These are phyloP conservation scores for Rhimphoctona megacephalus DNA, from an alignment of 2,888 invertebrate species.

Conservation along the genomic window DNA sequence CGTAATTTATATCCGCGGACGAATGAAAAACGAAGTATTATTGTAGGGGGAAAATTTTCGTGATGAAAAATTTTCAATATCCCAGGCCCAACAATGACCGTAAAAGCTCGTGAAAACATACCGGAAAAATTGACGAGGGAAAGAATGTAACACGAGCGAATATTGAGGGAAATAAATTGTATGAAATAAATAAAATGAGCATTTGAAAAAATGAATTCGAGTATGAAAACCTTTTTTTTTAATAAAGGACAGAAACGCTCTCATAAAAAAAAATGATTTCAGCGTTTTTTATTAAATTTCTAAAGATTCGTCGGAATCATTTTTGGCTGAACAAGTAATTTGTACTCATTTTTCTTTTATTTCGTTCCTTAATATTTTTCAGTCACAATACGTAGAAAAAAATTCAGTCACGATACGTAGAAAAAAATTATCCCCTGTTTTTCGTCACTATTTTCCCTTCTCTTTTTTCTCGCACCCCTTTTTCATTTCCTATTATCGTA, in stretches of 20 bases:
- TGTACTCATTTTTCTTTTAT: neutral
- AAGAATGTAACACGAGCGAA: neutral
- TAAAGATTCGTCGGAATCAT: neutral
- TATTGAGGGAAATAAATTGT: neutral
- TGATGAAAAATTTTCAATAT: constrained; percentile 5
- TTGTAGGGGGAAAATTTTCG: neutral
- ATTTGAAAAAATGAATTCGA: neutral
- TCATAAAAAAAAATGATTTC: neutral
- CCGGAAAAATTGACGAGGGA: neutral
- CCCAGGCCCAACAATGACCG: neutral
- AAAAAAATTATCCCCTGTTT: neutral
- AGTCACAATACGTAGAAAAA: too few relatives aligned
- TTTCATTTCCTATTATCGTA: neutral
- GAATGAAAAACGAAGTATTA: neutral
- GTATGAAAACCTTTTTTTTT: neutral
- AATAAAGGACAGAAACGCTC: neutral
- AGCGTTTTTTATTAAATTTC: neutral
- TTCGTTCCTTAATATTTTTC: neutral
- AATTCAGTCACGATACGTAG: neutral
- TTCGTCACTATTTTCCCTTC: neutral
- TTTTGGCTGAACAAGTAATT: neutral
- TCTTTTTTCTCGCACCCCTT: neutral
- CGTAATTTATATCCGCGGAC: neutral
- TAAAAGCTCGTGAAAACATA: neutral
- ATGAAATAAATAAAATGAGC: neutral